These are phyloP conservation scores for Caenorhabditis briggsae DNA, from an alignment of 1,140 invertebrate genomes.

Conservation along the genomic window DNA sequence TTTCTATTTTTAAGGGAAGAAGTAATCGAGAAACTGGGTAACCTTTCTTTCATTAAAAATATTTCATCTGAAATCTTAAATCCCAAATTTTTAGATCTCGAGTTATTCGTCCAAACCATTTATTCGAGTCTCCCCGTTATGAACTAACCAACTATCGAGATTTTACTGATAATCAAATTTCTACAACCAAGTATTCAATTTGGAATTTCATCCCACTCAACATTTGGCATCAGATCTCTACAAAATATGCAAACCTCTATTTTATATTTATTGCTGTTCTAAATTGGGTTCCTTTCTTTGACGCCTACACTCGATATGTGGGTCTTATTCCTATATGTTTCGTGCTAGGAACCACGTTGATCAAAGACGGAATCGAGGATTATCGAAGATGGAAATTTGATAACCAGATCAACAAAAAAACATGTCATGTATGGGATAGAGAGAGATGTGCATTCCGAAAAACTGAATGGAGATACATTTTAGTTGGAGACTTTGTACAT, in stretches of 20 bases:
- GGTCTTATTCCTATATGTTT: conserved; percentile 93
- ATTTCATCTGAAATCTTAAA: no score
- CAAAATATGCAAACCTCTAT: conserved; percentile 91
- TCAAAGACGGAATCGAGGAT: conserved; percentile 97
- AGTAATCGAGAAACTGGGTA: conserved; percentile 46
- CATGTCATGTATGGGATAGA: conserved; percentile 87
- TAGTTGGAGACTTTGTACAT: conserved; percentile 93
- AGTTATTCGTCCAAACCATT: conserved; percentile 55
- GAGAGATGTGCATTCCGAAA: conserved; percentile 84
- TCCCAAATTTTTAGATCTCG: conserved; percentile 54
- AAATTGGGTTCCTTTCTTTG: conserved; percentile 93
- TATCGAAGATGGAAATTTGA: conserved; percentile 88
- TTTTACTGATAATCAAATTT: conserved; percentile 85
- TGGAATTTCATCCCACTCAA: conserved; percentile 89
- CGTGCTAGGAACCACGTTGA: conserved; percentile 91
- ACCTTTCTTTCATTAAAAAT: no score
- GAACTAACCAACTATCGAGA: conserved; percentile 82
- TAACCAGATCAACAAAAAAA: conserved; percentile 91
- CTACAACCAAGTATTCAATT: conserved; percentile 94
- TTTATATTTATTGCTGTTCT: conserved; percentile 90
- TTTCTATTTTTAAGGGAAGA: conserved; percentile 37
- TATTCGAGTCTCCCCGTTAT: conserved; percentile 49
- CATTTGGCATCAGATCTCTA: conserved; percentile 83
- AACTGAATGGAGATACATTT: conserved; percentile 88
- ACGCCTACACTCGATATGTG: conserved; percentile 94